Evolutionary conservation across 2,888 invertebrate species (phyloP).

Genomic region (Phortica magna): DNA sequence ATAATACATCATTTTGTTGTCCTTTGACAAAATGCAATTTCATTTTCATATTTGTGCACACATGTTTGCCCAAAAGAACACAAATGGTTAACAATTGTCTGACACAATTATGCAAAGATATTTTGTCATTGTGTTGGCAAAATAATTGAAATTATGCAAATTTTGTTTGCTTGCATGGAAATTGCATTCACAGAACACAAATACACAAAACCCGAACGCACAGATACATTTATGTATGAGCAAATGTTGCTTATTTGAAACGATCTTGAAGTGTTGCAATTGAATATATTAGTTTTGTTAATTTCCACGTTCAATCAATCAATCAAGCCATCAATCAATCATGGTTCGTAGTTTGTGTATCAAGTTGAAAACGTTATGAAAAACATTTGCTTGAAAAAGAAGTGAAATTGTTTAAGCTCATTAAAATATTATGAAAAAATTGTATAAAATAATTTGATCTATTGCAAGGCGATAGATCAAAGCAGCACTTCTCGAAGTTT

Average conservation of each 20-base stretch:
- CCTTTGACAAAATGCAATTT: conserved; percentile 9
- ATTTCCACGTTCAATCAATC: no score
- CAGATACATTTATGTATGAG: neutral
- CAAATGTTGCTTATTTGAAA: neutral
- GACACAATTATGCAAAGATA: neutral
- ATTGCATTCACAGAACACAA: neutral
- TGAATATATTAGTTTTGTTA: no score
- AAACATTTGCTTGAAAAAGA: no score
- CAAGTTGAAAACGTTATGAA: no score
- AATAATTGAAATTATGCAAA: conserved; percentile 70
- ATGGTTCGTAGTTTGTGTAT: no score
- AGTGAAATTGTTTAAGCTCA: no score
- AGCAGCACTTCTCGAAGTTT: no score
- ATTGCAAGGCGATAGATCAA: no score
- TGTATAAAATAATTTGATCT: no score
- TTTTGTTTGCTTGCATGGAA: conserved; percentile 26
- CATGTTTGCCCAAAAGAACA: neutral
- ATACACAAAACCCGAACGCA: neutral
- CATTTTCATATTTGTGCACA: neutral
- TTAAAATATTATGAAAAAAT: no score
- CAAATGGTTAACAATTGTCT: neutral
- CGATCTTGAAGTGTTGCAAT: no score
- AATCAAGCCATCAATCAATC: no score
- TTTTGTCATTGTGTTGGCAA: conserved; percentile 41
- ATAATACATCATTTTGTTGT: neutral